Evolutionary conservation across 2,888 invertebrate species (phyloP).

Genomic region (Luperina testacea): DNA sequence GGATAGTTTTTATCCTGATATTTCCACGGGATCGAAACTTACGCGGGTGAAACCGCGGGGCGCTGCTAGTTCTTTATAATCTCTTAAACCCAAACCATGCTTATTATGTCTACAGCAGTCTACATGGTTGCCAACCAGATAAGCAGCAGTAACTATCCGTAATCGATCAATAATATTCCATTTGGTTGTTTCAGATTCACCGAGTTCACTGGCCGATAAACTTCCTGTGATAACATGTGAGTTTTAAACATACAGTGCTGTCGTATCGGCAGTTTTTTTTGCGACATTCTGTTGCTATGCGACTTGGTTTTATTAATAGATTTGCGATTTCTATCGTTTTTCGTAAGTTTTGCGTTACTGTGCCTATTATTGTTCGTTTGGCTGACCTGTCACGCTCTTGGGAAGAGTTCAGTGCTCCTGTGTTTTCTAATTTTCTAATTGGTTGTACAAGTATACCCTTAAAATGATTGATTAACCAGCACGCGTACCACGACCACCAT

Average conservation of each 20-base stretch:
- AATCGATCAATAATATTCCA: conserved; percentile 75
- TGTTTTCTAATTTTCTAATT: conserved; percentile 15
- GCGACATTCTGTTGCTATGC: conserved; percentile 64
- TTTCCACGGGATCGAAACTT: no score
- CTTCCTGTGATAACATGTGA: conserved; percentile 72
- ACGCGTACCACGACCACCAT: no score
- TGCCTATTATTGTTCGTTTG: conserved; percentile 13
- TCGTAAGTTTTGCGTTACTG: conserved; percentile 8
- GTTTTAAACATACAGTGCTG: conserved; percentile 58
- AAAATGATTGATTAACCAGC: background rate
- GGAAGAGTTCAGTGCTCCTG: conserved; percentile 37
- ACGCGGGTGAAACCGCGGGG: no score
- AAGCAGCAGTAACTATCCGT: conserved; percentile 45
- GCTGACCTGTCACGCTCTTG: conserved; percentile 18
- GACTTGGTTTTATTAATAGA: conserved; percentile 4
- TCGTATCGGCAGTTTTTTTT: conserved; percentile 23
- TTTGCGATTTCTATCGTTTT: background rate
- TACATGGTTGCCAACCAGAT: conserved; percentile 45
- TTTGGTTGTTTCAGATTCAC: conserved; percentile 80
- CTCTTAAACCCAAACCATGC: background rate
- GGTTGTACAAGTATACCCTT: background rate
- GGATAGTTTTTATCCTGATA: no score
- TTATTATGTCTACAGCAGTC: conserved; percentile 19
- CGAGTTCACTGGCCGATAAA: conserved; percentile 83
- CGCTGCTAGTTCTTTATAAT: background rate